Percentiles rank a stretch among this genome's conserved stretches.
Conservation (phyloP, 2,797 vertebrate species). For the Sus cebifrons region DNA sequence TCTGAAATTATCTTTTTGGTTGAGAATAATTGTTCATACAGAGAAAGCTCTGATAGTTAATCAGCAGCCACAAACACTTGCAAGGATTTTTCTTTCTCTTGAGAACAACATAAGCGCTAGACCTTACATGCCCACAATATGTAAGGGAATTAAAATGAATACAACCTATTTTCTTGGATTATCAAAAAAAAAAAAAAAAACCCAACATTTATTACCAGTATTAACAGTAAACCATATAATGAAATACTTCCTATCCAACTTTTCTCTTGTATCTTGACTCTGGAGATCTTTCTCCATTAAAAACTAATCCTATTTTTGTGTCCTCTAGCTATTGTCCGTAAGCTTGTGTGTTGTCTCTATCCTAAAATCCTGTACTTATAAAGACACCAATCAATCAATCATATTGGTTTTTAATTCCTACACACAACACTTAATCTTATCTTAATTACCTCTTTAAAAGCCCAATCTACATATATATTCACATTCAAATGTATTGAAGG, state of each 20-base stretch:
- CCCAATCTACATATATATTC: neutral
- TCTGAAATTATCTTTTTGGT: slow-evolving; percentile 74
- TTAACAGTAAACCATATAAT: neutral
- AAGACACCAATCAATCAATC: neutral
- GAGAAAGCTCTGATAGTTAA: slow-evolving; percentile 65
- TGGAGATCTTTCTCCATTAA: neutral
- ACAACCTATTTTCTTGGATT: neutral
- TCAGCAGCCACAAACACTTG: slow-evolving; percentile 54
- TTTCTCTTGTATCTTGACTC: neutral
- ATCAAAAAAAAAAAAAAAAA: neutral
- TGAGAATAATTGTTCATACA: slow-evolving; percentile 61
- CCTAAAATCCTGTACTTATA: neutral
- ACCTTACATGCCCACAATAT: neutral
- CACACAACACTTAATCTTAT: neutral
- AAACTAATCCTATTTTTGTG: neutral
- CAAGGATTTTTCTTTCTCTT: neutral
- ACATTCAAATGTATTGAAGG: neutral
- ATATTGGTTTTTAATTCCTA: neutral
- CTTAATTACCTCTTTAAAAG: neutral
- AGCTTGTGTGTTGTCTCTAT: neutral
- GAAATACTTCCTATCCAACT: neutral
- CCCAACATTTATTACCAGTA: neutral
- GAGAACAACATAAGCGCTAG: neutral
- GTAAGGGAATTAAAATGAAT: slow-evolving; percentile 55
- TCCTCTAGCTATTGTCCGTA: neutral